phyloP scores from a whole-genome alignment of 2,797 vertebrate species.

The Malurus splendens region DNA sequence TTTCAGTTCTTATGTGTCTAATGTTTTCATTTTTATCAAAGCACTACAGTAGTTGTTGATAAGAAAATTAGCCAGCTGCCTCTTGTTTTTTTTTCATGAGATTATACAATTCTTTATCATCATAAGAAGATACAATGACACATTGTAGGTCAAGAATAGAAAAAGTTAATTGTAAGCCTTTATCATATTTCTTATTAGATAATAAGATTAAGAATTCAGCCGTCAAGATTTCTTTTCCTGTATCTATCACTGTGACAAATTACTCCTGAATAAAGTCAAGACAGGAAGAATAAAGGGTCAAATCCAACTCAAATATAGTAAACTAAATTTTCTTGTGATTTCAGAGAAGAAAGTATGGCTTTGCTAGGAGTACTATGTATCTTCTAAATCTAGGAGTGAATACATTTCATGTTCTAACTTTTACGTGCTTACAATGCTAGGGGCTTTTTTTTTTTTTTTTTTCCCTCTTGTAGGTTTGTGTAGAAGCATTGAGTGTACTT shows the following conservation, averaged over 20 bases:
- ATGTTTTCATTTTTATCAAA: constrained; percentile 18
- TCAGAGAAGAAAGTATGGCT: not conserved
- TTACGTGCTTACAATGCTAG: not conserved
- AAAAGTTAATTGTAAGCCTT: not conserved
- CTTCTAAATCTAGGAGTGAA: not conserved
- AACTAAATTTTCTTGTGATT: not conserved
- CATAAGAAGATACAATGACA: constrained; percentile 3
- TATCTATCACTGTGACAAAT: not conserved
- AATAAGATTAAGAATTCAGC: not conserved
- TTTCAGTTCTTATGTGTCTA: not conserved
- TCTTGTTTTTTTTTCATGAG: not conserved
- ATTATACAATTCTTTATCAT: not conserved
- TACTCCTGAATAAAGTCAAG: not conserved
- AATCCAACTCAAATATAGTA: not conserved
- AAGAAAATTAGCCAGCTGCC: not conserved
- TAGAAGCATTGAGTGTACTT: not conserved
- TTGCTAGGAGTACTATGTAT: accelerated
- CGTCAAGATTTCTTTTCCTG: not conserved
- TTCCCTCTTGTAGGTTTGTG: not conserved
- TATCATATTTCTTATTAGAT: not conserved
- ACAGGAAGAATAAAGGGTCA: not conserved
- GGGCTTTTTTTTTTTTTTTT: not conserved
- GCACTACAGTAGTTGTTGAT: not conserved
- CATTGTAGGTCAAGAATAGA: not conserved
- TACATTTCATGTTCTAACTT: not conserved